phyloP scores from a whole-genome alignment of 1,140 invertebrate genomes.

The Caenorhabditis inopinata region DNA sequence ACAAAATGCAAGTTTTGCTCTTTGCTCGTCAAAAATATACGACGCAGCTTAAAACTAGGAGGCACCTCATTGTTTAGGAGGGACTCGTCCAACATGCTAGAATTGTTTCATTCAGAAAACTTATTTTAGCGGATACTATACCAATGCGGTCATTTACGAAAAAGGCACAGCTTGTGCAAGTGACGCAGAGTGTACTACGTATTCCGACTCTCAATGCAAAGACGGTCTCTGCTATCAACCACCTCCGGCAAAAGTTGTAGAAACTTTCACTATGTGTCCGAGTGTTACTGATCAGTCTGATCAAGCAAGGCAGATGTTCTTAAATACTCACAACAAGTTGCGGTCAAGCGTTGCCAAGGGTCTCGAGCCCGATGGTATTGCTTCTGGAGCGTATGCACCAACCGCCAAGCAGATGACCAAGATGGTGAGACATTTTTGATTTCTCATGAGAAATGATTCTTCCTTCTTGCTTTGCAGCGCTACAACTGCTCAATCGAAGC shows the following conservation, averaged over 20 bases:
- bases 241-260: not conserved
- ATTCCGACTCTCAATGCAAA: not conserved
- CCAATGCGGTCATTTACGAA: not conserved
- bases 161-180: constrained; percentile 1
- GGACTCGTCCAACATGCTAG: too few relatives aligned
- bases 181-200: not conserved
- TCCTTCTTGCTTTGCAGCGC: not conserved
- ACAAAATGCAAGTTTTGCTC: not conserved
- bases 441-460: not conserved
- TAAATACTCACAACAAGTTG: constrained; percentile 8
- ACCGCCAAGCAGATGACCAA: constrained; percentile 8
- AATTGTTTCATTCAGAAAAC: not conserved
- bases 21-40: not conserved
- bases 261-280: constrained; percentile 4
- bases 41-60: too few relatives aligned
- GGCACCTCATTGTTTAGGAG: too few relatives aligned
- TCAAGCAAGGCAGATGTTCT: not conserved
- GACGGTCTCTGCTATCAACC: constrained; percentile 7
- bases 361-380: constrained; percentile 5
- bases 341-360: constrained; percentile 5
- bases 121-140: not conserved
- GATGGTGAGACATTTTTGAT: too few relatives aligned
- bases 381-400: constrained; percentile 14
- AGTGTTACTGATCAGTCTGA: not conserved
- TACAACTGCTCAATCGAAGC: not conserved